Conservation (phyloP, 2,113 vertebrate species). For the Cavia aperea region DNA sequence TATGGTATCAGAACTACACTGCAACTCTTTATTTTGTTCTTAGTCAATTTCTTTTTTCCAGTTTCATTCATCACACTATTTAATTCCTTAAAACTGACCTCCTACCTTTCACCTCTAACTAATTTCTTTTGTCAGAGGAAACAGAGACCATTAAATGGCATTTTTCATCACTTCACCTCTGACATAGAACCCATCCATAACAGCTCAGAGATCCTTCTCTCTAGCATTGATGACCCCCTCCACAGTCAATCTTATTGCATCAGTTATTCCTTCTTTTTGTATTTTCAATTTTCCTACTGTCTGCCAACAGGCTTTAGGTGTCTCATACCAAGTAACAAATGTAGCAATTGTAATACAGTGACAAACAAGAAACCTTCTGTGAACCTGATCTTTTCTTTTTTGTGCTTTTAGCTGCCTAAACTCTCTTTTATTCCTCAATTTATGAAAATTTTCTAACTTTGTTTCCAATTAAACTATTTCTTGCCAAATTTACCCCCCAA, state of each 20-base stretch:
- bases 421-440: not conserved
- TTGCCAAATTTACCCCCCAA: not conserved
- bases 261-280: constrained; percentile 19
- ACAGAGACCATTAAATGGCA: not conserved
- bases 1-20: constrained; percentile 28
- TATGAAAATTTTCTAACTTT: constrained; percentile 27
- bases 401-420: constrained; percentile 29
- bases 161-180: not conserved
- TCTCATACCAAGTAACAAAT: not conserved
- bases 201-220: not conserved
- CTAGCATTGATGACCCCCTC: not conserved
- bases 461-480: constrained; percentile 32
- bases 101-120: not conserved
- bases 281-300: not conserved
- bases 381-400: not conserved
- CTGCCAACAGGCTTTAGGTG: constrained; percentile 2
- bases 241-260: not conserved
- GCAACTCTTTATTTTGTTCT: constrained; percentile 7
- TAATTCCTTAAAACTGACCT: not conserved
- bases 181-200: not conserved
- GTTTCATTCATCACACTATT: not conserved
- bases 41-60: constrained; percentile 3
- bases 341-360: not conserved
- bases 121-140: not conserved
- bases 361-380: not conserved